A percentile compares a stretch with the other conserved stretches of the same genome.
Evolutionary conservation across 2,113 vertebrate genomes (phyloP).

Genomic region (Tetrax tetrax): DNA sequence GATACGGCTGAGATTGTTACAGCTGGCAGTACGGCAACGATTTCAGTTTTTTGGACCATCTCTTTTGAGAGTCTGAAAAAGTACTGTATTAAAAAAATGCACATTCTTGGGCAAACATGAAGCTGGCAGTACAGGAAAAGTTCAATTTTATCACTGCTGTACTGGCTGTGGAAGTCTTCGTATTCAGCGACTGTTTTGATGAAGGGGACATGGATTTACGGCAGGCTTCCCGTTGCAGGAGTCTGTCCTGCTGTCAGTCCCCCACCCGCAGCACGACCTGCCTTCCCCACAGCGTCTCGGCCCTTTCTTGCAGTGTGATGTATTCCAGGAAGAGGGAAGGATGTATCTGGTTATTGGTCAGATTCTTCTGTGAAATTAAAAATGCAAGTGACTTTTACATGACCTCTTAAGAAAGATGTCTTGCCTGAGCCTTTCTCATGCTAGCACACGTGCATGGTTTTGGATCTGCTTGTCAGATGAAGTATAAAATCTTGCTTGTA

Average conservation of each 20-base stretch:
- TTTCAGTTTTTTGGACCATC: not conserved
- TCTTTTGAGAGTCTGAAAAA: not conserved
- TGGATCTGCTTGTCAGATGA: not conserved
- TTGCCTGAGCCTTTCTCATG: not conserved
- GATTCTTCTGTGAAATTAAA: not conserved
- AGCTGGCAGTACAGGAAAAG: not conserved
- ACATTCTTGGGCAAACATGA: not conserved
- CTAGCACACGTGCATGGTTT: not conserved
- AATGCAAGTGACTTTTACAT: not conserved
- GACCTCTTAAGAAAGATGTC: not conserved
- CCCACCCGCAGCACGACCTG: not conserved
- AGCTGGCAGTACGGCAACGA: not conserved
- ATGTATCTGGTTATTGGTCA: not conserved
- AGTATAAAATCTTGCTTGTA: not conserved
- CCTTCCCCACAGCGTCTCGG: not conserved
- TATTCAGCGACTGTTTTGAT: not conserved
- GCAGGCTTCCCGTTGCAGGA: not conserved
- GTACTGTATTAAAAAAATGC: not conserved
- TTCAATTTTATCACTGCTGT: not conserved
- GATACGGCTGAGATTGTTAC: not conserved
- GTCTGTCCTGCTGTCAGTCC: not conserved
- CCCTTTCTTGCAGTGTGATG: not conserved
- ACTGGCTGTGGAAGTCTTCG: not conserved
- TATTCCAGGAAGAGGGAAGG: not conserved
- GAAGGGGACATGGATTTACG: not conserved